A percentile compares a stretch with the other conserved stretches of the same genome.
Evolutionary conservation across 2,888 invertebrate species (phyloP).

Genomic region (Hemithea aestivaria): DNA sequence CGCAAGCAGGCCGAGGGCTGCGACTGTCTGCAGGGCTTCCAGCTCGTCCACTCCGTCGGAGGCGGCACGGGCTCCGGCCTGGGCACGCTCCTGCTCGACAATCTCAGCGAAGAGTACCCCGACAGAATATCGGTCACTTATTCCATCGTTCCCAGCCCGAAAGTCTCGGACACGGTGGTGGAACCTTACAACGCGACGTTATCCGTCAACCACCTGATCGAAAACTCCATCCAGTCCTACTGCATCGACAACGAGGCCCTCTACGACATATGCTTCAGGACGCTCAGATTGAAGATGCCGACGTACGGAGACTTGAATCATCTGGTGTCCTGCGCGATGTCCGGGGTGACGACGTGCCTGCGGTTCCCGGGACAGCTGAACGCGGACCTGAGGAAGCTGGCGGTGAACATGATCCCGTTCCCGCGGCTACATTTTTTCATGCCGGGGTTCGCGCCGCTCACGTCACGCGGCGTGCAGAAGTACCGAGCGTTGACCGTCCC

Average conservation of each 20-base stretch:
- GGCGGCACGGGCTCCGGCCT: constrained; percentile 87
- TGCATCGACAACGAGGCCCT: constrained; percentile 88
- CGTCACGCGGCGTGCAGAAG: constrained; percentile 88
- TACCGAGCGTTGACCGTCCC: constrained; percentile 92
- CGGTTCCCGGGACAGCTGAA: constrained; percentile 73
- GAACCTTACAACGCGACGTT: constrained; percentile 84
- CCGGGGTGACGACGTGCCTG: constrained; percentile 64
- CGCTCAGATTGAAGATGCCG: constrained; percentile 83
- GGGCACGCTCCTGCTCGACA: constrained; percentile 83
- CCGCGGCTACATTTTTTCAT: constrained; percentile 81
- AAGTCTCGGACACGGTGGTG: constrained; percentile 85
- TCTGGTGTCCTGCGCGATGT: constrained; percentile 60
- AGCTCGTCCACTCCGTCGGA: constrained; percentile 83
- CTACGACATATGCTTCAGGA: constrained; percentile 88
- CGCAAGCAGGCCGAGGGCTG: constrained; percentile 82
- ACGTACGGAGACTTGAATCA: constrained; percentile 87
- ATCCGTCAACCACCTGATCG: constrained; percentile 81
- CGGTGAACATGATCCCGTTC: constrained; percentile 83
- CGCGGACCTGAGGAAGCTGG: constrained; percentile 84
- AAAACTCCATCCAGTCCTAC: constrained; percentile 81
- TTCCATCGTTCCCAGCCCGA: constrained; percentile 85
- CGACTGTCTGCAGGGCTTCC: constrained; percentile 83
- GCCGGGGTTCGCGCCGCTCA: constrained; percentile 82
- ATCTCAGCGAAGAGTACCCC: constrained; percentile 85
- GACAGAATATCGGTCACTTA: constrained; percentile 84